Base-by-base conservation (phyloP, 2,113 vertebrate species). In the Rousettus leschenaultii region DNA sequence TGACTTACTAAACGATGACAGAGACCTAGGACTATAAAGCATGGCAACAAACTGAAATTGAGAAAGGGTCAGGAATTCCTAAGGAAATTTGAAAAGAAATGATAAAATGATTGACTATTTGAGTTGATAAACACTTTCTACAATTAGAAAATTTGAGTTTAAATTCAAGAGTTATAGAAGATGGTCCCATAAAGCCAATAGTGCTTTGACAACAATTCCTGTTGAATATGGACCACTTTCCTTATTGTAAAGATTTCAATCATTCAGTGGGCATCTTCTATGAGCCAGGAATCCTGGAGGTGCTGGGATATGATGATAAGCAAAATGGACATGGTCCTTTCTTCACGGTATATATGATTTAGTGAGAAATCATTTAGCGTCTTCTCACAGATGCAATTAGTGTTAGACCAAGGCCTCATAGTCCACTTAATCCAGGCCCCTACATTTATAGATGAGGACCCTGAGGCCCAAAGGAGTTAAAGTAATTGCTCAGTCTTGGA, bases 51-150 rank as follows among this genome's bases (percentile, higher is more conserved):
- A 79, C 0, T 38, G 3, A 15, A 94, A 79, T 1, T 55, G 16
- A 35, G 77, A 78, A 79, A 89, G 24, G 13, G 51, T 63, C 43
- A 61, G 15, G 19, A 77, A 79, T 73, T 86, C 38, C 66, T 40
- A 12, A 87, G 38, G 78, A 82, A 63, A 45, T n/a, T 22, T 53
- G 45, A 70, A 68, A 85, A 96, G 55, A 92, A 95, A 94, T 82
- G 86, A n/a, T 86, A 10, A 21, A 65, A 70, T 19, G 53, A 18
- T 33, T 74, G 33, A 28, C 78, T 59, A 70, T 45, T 40, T 77
- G 85, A 94, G 45, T 21, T 43, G 33, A 87, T 66, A 74, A 65
- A 57, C n/a, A 86, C 45, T 70, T 79, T 55, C 57, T 73, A 61
- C 19, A 48, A 35, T 35, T 28, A 66, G 68, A 93, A 88, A 48